These are phyloP conservation scores for Tretioscincus oriximinensis DNA, from an alignment of 2,113 vertebrate species.

Conservation along the genomic window DNA sequence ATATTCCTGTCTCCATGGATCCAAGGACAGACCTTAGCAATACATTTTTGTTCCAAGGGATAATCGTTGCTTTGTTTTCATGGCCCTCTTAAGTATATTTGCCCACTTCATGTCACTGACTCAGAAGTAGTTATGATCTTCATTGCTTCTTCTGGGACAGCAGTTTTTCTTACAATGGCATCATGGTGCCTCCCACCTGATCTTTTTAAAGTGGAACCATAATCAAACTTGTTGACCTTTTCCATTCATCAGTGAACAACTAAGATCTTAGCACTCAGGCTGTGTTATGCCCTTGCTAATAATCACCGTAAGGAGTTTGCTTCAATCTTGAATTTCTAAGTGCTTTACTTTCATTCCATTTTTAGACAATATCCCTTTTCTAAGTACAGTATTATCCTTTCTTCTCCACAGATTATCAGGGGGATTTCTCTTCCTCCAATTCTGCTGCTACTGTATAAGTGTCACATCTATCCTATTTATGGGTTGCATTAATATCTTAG, in stretches of 20 bases:
- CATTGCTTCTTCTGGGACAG: neutral
- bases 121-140: neutral
- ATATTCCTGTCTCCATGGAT: too few species aligned
- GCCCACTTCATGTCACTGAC: neutral
- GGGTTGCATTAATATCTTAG: too few species aligned
- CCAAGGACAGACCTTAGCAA: too few species aligned
- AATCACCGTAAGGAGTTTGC: neutral
- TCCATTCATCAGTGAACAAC: neutral
- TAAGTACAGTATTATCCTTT: neutral
- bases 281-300: neutral
- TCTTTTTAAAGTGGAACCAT: conserved; percentile 3
- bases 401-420: neutral
- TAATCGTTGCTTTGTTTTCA: too few species aligned
- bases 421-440: too few species aligned
- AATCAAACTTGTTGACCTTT: conserved; percentile 25
- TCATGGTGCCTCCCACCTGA: neutral
- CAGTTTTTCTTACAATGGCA: neutral
- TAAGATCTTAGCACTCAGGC: neutral
- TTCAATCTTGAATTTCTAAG: neutral
- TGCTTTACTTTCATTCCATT: neutral
- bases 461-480: too few species aligned
- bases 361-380: neutral
- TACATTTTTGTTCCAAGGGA: too few species aligned
- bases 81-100: too few species aligned
- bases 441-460: too few species aligned